Percentiles rank a stretch among this genome's conserved stretches.
Evolutionary conservation across 1,140 invertebrate genomes (phyloP).

Genomic region (Drosophila tani): DNA sequence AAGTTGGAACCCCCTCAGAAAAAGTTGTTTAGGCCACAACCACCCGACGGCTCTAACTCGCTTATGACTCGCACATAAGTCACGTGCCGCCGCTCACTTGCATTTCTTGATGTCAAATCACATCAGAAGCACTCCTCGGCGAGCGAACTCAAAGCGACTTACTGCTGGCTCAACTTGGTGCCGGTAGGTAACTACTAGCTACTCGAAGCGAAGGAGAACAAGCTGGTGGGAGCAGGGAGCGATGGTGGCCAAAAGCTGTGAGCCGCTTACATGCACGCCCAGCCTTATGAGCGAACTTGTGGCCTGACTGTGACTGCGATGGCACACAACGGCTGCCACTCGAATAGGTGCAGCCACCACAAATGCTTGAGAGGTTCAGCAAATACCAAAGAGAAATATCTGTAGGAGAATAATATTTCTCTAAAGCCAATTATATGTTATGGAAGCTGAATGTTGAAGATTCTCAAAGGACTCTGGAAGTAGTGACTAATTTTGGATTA

Average conservation of each 20-base stretch:
- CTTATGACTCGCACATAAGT: conserved; percentile 70
- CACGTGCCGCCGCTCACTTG: conserved; percentile 61
- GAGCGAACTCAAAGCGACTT: conserved; percentile 26
- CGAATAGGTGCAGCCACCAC: conserved; percentile 17
- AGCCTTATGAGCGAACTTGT: conserved; percentile 37
- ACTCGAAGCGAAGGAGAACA: no score
- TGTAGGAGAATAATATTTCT: background rate
- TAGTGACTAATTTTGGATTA: background rate
- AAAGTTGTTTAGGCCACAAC: conserved; percentile 65
- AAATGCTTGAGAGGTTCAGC: background rate
- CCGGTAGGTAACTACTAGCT: conserved; percentile 7
- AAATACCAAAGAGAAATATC: background rate
- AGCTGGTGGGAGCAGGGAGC: background rate
- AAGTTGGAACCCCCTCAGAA: conserved; percentile 31
- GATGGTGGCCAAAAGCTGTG: conserved; percentile 3
- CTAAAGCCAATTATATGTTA: background rate
- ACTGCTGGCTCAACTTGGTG: conserved; percentile 18
- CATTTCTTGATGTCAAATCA: conserved; percentile 64
- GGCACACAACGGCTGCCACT: conserved; percentile 20
- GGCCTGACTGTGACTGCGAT: conserved; percentile 4
- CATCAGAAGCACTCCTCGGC: conserved; percentile 62
- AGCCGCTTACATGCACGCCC: conserved; percentile 57
- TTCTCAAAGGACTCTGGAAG: no score
- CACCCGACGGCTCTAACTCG: conserved; percentile 53
- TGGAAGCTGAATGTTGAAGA: background rate